phyloP scores from a whole-genome alignment of 2,888 invertebrate genomes.

The Ethmia dodecea region DNA sequence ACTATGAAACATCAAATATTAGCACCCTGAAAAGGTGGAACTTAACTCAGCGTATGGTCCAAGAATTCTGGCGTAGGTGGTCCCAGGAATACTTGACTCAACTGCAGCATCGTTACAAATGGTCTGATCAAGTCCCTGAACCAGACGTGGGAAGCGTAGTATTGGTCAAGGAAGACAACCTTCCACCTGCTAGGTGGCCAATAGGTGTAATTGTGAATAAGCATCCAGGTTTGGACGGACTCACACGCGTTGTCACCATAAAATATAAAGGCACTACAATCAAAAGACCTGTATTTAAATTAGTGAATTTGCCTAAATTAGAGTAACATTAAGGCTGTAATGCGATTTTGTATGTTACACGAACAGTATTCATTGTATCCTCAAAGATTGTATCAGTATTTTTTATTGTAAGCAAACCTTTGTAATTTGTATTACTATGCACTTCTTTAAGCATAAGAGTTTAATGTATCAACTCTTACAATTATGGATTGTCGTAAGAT shows the following conservation, averaged over 20 bases:
- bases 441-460: too few relatives aligned
- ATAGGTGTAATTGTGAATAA: background rate
- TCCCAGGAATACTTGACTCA: conserved; percentile 16
- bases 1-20: conserved; percentile 4
- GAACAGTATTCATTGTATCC: too few relatives aligned
- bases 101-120: conserved; percentile 19
- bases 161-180: conserved; percentile 1
- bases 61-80: conserved; percentile 22
- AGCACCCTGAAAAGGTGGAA: conserved; percentile 15
- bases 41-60: conserved; percentile 17
- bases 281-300: background rate
- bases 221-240: background rate
- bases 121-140: conserved; percentile 13
- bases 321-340: too few relatives aligned
- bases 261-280: background rate
- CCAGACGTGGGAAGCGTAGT: conserved; percentile 3
- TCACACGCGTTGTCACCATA: background rate
- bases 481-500: too few relatives aligned
- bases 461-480: too few relatives aligned
- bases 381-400: too few relatives aligned
- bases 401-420: too few relatives aligned
- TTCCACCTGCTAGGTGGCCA: conserved; percentile 2
- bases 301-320: too few relatives aligned
- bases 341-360: too few relatives aligned
- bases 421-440: too few relatives aligned